A percentile compares a stretch with the other conserved stretches of the same genome.
phyloP scores from a whole-genome alignment of 2,888 invertebrate species.

The Digitonthophagus gazella region DNA sequence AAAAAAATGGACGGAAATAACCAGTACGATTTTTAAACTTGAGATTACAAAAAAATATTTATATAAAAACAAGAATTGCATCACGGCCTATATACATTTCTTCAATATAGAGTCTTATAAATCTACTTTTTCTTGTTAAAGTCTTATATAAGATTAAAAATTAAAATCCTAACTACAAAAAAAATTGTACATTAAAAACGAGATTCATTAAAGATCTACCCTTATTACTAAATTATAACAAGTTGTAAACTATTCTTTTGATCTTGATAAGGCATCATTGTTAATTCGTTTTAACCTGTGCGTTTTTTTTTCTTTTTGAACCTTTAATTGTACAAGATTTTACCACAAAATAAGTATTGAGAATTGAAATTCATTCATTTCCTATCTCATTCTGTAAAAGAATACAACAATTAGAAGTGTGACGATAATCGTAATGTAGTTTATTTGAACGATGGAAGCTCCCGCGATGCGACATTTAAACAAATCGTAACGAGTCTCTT shows the following conservation, averaged over 20 bases:
- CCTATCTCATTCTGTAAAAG: slow-evolving; percentile 20
- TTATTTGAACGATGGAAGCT: slow-evolving; percentile 66
- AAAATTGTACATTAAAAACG: not conserved
- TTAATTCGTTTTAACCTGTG: too few species aligned
- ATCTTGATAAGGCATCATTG: not conserved
- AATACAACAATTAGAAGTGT: slow-evolving; percentile 29
- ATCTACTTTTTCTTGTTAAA: not conserved
- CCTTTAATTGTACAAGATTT: not conserved
- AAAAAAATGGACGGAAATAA: slow-evolving; percentile 15
- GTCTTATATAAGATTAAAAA: not conserved
- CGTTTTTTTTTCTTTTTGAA: too few species aligned
- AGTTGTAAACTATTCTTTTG: not conserved
- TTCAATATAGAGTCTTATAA: not conserved
- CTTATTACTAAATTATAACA: not conserved
- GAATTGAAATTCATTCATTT: not conserved
- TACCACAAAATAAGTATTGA: not conserved
- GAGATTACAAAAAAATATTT: slow-evolving; percentile 1
- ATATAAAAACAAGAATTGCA: slow-evolving; percentile 30
- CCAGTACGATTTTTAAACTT: not conserved
- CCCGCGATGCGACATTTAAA: slow-evolving; percentile 90
- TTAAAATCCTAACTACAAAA: not conserved
- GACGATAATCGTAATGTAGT: slow-evolving; percentile 39
- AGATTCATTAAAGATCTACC: not conserved
- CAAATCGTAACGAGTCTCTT: slow-evolving; percentile 82
- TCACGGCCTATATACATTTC: slow-evolving; percentile 31